Evolutionary conservation across 2,113 vertebrate species (phyloP).

Genomic region (Amblyopsis rosae): DNA sequence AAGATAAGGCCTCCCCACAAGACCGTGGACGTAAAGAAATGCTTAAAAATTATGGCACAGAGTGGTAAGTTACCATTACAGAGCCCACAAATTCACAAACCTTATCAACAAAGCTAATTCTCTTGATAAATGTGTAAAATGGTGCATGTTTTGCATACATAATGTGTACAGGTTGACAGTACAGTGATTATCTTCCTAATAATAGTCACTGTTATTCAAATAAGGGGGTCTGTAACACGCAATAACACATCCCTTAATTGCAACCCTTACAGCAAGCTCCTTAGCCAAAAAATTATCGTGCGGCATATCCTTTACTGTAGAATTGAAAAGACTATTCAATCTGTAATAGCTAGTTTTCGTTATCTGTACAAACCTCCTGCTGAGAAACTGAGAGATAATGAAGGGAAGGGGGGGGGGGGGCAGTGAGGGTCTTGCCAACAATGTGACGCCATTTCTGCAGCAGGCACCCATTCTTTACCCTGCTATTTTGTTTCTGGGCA

Average conservation of each 20-base stretch:
- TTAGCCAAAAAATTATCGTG: conserved; percentile 1
- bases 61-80: conserved; percentile 6
- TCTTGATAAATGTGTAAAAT: background rate
- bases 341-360: conserved; percentile 31
- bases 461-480: background rate
- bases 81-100: conserved; percentile 34
- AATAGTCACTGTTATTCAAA: conserved; percentile 3
- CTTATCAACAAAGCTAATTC: conserved; percentile 10
- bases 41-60: background rate
- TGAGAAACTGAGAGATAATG: conserved; percentile 37
- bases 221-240: conserved; percentile 1
- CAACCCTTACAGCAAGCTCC: conserved; percentile 12
- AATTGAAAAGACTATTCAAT: conserved; percentile 21
- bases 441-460: conserved; percentile 50
- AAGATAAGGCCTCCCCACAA: conserved; percentile 8
- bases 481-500: conserved; percentile 5
- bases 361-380: conserved; percentile 39
- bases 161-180: background rate
- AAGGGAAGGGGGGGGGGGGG: background rate
- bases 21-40: conserved; percentile 5
- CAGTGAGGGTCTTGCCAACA: conserved; percentile 28
- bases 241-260: conserved; percentile 29
- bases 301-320: background rate
- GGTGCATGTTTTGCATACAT: conserved; percentile 9
- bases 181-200: background rate